Evolutionary conservation across 2,113 vertebrate genomes (phyloP).

Genomic region (Cebus imitator): DNA sequence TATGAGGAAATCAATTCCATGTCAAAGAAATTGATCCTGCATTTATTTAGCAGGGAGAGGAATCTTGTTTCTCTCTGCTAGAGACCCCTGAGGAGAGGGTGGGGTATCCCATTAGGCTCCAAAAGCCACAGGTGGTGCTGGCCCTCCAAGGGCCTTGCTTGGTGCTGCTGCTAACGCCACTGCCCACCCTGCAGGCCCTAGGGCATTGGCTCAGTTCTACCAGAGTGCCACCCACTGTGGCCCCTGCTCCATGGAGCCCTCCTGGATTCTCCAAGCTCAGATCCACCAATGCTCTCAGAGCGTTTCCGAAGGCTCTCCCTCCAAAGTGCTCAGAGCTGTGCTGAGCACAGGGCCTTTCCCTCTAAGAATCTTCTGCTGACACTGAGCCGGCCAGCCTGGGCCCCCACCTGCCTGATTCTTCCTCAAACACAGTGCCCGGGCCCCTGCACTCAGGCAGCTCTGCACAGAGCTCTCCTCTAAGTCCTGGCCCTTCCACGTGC

Average conservation of each 20-base stretch:
- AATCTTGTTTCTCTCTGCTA: background rate
- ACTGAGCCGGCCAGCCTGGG: background rate
- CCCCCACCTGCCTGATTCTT: background rate
- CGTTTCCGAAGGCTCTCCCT: background rate
- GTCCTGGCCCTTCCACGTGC: rapidly evolving
- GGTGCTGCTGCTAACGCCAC: too few relatives aligned
- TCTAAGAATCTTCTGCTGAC: too few relatives aligned
- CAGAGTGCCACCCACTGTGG: too few relatives aligned
- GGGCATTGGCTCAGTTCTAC: background rate
- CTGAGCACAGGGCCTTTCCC: background rate
- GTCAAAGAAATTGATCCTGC: conserved; percentile 2
- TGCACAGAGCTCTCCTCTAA: background rate
- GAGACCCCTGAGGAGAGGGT: background rate
- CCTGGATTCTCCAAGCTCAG: background rate
- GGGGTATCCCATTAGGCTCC: background rate
- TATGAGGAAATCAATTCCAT: background rate
- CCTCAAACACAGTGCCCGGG: rapidly evolving
- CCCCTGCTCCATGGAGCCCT: background rate
- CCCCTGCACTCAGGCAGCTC: background rate
- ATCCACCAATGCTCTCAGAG: too few relatives aligned
- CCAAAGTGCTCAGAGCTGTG: background rate
- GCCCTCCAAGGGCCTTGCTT: background rate
- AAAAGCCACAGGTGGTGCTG: background rate
- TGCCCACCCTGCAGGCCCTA: background rate
- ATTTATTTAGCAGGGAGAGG: background rate